Conservation (phyloP, 2,797 vertebrate species). For the Thripadectes ignobilis region DNA sequence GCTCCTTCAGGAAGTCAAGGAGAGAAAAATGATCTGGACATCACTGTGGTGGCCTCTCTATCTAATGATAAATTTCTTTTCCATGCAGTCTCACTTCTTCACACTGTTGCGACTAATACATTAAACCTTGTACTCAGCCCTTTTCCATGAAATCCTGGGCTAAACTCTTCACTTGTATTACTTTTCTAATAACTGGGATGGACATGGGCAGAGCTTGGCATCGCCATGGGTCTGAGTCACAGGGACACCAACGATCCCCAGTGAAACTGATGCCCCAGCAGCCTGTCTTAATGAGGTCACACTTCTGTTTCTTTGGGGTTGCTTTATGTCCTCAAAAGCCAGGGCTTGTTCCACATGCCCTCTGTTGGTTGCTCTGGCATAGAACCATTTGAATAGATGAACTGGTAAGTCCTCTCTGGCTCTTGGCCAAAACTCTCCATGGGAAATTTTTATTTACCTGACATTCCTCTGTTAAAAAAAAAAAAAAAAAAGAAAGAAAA, state of each 20-base stretch:
- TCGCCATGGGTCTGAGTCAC: background rate
- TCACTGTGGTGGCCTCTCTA: background rate
- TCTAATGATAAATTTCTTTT: background rate
- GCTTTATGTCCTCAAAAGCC: background rate
- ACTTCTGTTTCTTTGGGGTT: background rate
- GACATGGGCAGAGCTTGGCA: background rate
- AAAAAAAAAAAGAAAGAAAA: no score
- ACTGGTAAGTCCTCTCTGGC: background rate
- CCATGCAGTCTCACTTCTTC: background rate
- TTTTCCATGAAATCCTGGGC: background rate
- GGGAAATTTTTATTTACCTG: background rate
- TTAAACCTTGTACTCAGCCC: background rate
- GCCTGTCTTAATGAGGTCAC: background rate
- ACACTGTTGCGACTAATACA: background rate
- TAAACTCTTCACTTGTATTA: background rate
- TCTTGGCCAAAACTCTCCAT: background rate
- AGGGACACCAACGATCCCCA: background rate
- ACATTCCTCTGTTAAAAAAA: background rate
- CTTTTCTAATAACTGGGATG: background rate
- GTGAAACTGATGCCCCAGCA: background rate
- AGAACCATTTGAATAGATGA: background rate
- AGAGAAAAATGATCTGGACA: background rate
- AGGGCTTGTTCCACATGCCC: background rate
- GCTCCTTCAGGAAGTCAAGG: background rate
- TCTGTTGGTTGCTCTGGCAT: background rate